These are phyloP conservation scores for Rhea americana DNA, from an alignment of 2,113 vertebrate species.

Conservation along the genomic window DNA sequence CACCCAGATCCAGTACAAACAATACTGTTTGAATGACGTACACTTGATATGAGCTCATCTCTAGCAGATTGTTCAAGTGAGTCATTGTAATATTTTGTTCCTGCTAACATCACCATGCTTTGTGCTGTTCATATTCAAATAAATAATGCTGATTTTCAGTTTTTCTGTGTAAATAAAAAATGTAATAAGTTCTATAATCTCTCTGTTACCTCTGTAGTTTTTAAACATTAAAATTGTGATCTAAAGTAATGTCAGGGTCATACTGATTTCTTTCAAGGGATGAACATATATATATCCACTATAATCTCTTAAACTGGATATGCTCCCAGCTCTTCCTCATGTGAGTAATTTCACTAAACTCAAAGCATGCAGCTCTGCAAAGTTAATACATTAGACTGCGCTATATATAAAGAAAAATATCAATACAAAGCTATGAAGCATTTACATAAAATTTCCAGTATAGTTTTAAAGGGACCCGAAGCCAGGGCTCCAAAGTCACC, in stretches of 20 bases:
- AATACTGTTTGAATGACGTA: slow-evolving; percentile 53
- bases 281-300: background rate
- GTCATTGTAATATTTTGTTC: slow-evolving; percentile 50
- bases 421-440: background rate
- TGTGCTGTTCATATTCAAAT: slow-evolving; percentile 71
- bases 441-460: background rate
- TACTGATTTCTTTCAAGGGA: slow-evolving; percentile 26
- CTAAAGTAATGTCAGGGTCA: slow-evolving; percentile 9
- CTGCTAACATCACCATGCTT: slow-evolving; percentile 58
- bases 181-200: slow-evolving; percentile 66
- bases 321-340: background rate
- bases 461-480: background rate
- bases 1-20: slow-evolving; percentile 40
- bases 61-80: slow-evolving; percentile 63
- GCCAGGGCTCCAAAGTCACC: accelerated
- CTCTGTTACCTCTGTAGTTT: slow-evolving; percentile 73
- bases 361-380: background rate
- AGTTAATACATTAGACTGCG: background rate
- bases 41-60: slow-evolving; percentile 44
- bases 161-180: slow-evolving; percentile 74
- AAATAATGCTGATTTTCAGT: slow-evolving; percentile 41
- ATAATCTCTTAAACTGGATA: background rate
- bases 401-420: background rate
- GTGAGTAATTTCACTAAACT: background rate
- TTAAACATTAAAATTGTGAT: slow-evolving; percentile 76